A percentile compares a stretch with the other conserved stretches of the same genome.
phyloP scores from a whole-genome alignment of 2,888 invertebrate genomes.

The Tineola bisselliella region DNA sequence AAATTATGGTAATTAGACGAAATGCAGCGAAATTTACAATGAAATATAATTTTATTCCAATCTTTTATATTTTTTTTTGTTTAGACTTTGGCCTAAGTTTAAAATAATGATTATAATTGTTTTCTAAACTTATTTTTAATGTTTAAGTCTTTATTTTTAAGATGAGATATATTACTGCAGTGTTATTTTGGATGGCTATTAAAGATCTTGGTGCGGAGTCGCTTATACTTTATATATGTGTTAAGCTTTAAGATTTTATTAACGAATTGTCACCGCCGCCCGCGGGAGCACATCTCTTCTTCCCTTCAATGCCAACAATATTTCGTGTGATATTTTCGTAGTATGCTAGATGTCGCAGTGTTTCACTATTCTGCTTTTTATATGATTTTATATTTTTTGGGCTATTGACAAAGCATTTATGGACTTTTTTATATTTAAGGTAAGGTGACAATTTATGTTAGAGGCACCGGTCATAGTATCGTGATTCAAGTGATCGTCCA shows the following conservation, averaged over 20 bases:
- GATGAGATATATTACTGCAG: constrained; percentile 65
- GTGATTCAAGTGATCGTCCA: constrained; percentile 24
- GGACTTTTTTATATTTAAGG: constrained; percentile 57
- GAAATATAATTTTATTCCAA: constrained; percentile 28
- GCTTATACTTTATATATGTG: constrained; percentile 69
- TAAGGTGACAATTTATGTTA: constrained; percentile 34
- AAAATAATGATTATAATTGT: background rate
- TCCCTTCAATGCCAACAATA: constrained; percentile 27
- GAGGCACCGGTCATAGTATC: constrained; percentile 39
- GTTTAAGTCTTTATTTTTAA: constrained; percentile 65
- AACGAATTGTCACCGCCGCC: constrained; percentile 44
- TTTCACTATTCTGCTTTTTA: constrained; percentile 17
- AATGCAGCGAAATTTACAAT: constrained; percentile 52
- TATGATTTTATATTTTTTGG: constrained; percentile 9
- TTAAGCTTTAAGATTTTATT: constrained; percentile 70
- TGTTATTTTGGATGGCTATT: constrained; percentile 66
- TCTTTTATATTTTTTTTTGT: constrained; percentile 28
- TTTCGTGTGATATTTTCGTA: constrained; percentile 60
- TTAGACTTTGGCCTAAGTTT: constrained; percentile 56
- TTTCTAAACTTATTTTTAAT: constrained; percentile 33
- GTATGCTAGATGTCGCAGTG: constrained; percentile 42
- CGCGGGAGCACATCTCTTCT: constrained; percentile 19
- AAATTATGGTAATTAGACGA: constrained; percentile 22
- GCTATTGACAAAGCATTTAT: constrained; percentile 21
- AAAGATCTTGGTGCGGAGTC: constrained; percentile 66